Evolutionary conservation across 2,113 vertebrate genomes (phyloP).

Genomic region (Bos taurus): DNA sequence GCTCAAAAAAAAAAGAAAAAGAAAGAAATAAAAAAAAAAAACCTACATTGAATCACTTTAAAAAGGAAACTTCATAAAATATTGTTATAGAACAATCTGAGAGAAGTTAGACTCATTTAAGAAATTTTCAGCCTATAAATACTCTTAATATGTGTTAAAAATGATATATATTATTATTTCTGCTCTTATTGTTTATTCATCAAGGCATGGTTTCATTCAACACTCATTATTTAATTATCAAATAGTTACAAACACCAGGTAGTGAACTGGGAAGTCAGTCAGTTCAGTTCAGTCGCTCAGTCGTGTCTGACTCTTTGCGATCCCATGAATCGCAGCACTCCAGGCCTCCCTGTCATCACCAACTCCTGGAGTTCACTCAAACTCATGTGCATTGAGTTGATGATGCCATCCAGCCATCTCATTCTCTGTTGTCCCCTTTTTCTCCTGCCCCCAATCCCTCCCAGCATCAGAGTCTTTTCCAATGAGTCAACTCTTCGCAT

Average conservation of each 20-base stretch:
- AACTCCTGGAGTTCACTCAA: no score
- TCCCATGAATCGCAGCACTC: rapidly evolving
- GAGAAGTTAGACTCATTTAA: background rate
- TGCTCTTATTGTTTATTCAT: background rate
- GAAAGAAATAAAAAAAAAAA: background rate
- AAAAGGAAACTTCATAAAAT: background rate
- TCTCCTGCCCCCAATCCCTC: no score
- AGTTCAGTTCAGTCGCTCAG: no score
- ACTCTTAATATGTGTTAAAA: background rate
- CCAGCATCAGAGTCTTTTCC: no score
- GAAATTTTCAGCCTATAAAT: background rate
- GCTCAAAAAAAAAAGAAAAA: background rate
- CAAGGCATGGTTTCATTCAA: background rate
- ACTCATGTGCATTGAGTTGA: rapidly evolving
- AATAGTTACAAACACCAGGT: background rate
- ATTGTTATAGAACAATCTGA: background rate
- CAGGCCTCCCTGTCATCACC: no score
- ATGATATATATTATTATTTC: background rate
- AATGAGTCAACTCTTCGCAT: rapidly evolving
- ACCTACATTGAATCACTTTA: background rate
- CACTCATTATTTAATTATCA: background rate
- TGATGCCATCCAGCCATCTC: no score
- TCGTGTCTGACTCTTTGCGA: rapidly evolving
- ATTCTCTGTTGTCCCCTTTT: no score
- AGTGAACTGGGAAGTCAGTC: background rate